These are phyloP conservation scores for Odontomachus brunneus DNA, from an alignment of 1,140 invertebrate genomes.

Conservation along the genomic window DNA sequence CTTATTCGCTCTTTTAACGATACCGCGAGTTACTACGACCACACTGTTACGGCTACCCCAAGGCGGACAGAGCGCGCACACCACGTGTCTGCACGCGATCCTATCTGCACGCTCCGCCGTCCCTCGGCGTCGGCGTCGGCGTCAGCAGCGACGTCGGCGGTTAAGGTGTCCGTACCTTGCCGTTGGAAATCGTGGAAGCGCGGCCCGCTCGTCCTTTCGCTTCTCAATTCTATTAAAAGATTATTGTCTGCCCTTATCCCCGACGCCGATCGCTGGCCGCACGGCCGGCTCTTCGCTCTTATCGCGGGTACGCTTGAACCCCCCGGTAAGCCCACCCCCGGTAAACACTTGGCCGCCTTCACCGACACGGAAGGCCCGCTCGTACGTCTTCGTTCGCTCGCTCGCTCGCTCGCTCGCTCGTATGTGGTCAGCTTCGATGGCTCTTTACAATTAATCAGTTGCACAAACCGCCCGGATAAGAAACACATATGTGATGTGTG, in stretches of 20 bases:
- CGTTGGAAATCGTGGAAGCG: background rate
- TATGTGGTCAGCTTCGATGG: conserved; percentile 71
- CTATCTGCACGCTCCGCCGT: conserved; percentile 54
- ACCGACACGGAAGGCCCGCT: conserved; percentile 22
- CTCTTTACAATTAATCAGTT: conserved; percentile 54
- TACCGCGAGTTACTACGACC: conserved; percentile 29
- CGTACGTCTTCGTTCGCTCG: conserved; percentile 44
- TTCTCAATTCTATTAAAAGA: conserved; percentile 46
- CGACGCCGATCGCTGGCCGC: conserved; percentile 52
- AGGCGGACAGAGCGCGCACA: conserved; percentile 52
- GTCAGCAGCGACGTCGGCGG: background rate
- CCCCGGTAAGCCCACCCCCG: background rate
- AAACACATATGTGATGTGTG: background rate
- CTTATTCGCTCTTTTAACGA: conserved; percentile 23
- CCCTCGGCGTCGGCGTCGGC: conserved; percentile 14
- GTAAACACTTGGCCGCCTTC: conserved; percentile 13
- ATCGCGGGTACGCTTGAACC: conserved; percentile 16
- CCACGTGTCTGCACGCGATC: conserved; percentile 70
- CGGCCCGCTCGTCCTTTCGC: conserved; percentile 23
- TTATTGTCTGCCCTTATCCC: conserved; percentile 25
- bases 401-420: conserved; percentile 11
- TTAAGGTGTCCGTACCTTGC: conserved; percentile 6
- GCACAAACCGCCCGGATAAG: conserved; percentile 34
- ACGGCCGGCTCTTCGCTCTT: conserved; percentile 55
- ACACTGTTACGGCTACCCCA: conserved; percentile 38